Evolutionary conservation across 2,113 vertebrate genomes (phyloP).

Genomic region (Corythornis cristatus): DNA sequence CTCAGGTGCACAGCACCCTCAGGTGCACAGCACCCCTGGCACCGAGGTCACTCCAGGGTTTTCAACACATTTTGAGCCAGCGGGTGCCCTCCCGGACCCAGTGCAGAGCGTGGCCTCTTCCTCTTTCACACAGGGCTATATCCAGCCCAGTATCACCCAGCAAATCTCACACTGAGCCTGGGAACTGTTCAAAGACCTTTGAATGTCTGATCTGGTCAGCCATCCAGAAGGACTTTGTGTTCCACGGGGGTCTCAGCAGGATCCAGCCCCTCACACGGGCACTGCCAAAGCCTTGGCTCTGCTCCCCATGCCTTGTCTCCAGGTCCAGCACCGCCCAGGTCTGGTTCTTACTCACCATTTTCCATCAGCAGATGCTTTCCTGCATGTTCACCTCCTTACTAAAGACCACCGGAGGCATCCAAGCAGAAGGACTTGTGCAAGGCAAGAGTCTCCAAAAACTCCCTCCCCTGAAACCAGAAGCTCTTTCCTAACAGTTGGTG

Average conservation of each 20-base stretch:
- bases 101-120: not conserved
- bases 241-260: not conserved
- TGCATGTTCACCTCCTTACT: not conserved
- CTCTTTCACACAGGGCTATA: not conserved
- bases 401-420: not conserved
- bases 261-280: not conserved
- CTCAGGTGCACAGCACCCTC: not conserved
- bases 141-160: not conserved
- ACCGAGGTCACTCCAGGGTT: not conserved
- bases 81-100: not conserved
- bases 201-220: not conserved
- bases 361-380: not conserved
- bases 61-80: not conserved
- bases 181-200: not conserved
- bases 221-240: not conserved
- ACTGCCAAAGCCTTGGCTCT: accelerated
- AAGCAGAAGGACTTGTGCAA: not conserved
- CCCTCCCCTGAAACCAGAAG: not conserved
- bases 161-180: not conserved
- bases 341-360: slow-evolving; percentile 49
- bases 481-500: not conserved
- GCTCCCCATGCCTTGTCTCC: accelerated
- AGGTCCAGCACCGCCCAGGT: not conserved
- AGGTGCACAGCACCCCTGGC: not conserved
- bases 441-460: not conserved